A percentile compares a stretch with the other conserved stretches of the same genome.
These are phyloP conservation scores for Holacanthella duospinosa DNA, from an alignment of 2,888 invertebrate species.

Conservation along the genomic window DNA sequence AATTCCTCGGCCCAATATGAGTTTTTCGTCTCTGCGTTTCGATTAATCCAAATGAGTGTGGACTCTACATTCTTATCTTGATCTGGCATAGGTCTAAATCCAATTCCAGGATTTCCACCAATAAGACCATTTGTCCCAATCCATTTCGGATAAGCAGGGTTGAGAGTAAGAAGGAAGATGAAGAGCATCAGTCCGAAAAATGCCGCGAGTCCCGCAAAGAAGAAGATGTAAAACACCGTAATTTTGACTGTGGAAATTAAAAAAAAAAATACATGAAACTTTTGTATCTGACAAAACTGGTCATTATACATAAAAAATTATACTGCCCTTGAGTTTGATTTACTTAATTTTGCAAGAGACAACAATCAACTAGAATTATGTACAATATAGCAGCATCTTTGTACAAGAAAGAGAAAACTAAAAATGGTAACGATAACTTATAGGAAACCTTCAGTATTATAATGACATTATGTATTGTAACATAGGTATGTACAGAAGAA, in stretches of 20 bases:
- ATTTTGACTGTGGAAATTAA: slow-evolving; percentile 53
- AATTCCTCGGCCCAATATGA: slow-evolving; percentile 69
- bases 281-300: not conserved
- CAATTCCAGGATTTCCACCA: slow-evolving; percentile 83
- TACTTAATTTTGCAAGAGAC: no score
- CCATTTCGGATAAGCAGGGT: slow-evolving; percentile 77
- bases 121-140: slow-evolving; percentile 74
- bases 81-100: slow-evolving; percentile 87
- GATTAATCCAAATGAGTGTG: slow-evolving; percentile 90
- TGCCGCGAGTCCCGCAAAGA: slow-evolving; percentile 81
- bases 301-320: not conserved
- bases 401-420: no score
- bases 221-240: slow-evolving; percentile 87
- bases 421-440: no score
- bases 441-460: no score
- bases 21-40: slow-evolving; percentile 63
- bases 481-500: no score
- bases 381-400: no score
- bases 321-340: no score
- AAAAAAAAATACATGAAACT: not conserved
- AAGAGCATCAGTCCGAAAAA: slow-evolving; percentile 92
- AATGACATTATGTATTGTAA: no score
- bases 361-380: no score
- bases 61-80: slow-evolving; percentile 85
- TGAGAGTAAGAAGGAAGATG: slow-evolving; percentile 87